Conservation (phyloP, 2,113 vertebrate species). For the Amazona vittata region DNA sequence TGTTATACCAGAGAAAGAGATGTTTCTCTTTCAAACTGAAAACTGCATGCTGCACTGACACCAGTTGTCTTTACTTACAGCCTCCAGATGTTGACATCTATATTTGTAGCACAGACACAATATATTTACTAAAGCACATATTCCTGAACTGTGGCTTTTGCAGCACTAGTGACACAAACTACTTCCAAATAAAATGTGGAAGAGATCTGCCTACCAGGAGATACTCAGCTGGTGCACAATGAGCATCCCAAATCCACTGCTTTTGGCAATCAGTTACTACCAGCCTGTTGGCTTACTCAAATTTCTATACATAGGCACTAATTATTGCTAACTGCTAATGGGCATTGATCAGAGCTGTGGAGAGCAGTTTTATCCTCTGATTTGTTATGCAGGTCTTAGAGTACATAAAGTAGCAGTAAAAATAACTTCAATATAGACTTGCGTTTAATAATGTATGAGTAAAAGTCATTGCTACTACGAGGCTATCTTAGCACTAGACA, state of each 20-base stretch:
- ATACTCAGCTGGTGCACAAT: background rate
- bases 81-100: background rate
- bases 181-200: background rate
- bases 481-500: background rate
- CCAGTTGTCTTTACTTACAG: background rate
- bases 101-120: background rate
- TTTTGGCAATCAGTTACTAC: background rate
- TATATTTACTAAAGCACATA: background rate
- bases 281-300: background rate
- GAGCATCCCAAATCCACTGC: background rate
- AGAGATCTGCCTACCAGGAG: background rate
- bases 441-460: background rate
- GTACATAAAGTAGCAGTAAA: background rate
- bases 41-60: background rate
- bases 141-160: background rate
- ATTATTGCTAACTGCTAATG: background rate
- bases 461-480: background rate
- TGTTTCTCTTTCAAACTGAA: background rate
- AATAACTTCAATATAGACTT: background rate
- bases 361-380: background rate
- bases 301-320: background rate
- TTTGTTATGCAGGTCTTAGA: background rate
- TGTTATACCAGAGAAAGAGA: background rate
- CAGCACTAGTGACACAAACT: background rate
- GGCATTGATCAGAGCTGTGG: background rate